phyloP scores from a whole-genome alignment of 2,888 invertebrate species.

The Leptinotarsa rubiginosa region DNA sequence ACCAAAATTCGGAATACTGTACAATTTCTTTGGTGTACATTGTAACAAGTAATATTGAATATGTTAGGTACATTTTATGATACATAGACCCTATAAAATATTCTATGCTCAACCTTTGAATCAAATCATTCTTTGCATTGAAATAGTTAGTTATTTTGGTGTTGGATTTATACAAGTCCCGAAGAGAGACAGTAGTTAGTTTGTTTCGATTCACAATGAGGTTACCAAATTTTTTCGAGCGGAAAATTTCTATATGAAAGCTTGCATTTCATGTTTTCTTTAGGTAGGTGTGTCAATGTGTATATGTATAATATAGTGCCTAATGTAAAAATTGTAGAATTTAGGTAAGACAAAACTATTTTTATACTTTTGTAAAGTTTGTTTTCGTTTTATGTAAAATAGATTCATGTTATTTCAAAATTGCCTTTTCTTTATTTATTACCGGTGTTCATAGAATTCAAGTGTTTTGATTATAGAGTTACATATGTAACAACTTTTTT shows the following conservation, averaged over 20 bases:
- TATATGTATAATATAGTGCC: constrained; percentile 20
- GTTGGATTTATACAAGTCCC: background rate
- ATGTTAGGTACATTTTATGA: too few species aligned
- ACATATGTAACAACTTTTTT: too few species aligned
- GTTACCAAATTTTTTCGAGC: background rate
- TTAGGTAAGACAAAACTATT: constrained; percentile 51
- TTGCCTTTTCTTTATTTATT: constrained; percentile 6
- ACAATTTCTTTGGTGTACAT: too few species aligned
- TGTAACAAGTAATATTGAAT: too few species aligned
- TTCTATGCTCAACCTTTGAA: background rate
- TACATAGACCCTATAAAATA: background rate
- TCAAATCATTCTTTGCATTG: background rate
- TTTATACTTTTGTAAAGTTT: constrained; percentile 60
- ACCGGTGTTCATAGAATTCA: too few species aligned
- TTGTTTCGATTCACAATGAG: background rate
- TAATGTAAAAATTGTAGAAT: constrained; percentile 40
- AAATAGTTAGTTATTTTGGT: background rate
- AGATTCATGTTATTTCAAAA: constrained; percentile 37
- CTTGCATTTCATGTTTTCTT: constrained; percentile 4
- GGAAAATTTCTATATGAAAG: background rate
- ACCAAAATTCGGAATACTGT: too few species aligned
- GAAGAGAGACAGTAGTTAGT: background rate
- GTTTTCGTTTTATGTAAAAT: constrained; percentile 46
- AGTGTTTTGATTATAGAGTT: too few species aligned
- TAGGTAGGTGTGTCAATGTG: background rate